These are phyloP conservation scores for Pseudolaguvia tuberculata DNA, from an alignment of 2,113 vertebrate species.

Conservation along the genomic window DNA sequence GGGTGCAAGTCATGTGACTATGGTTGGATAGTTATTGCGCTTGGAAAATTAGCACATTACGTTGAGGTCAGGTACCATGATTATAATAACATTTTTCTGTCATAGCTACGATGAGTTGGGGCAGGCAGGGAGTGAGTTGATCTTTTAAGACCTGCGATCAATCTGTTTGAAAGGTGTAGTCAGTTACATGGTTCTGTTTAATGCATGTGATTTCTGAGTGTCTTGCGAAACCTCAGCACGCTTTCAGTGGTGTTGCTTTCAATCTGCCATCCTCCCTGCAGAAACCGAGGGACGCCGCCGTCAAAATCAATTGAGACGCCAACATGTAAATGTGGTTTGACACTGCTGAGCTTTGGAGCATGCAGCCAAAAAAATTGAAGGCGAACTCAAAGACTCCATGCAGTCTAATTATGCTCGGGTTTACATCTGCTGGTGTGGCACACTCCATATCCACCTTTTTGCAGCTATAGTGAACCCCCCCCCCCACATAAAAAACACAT, in stretches of 20 bases:
- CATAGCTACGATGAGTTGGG: neutral
- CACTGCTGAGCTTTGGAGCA: slow-evolving; percentile 28
- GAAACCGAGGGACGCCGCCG: slow-evolving; percentile 32
- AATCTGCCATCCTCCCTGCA: slow-evolving; percentile 30
- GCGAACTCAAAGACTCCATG: slow-evolving; percentile 34
- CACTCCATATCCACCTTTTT: slow-evolving; percentile 29
- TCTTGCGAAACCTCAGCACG: slow-evolving; percentile 32
- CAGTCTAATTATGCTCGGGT: slow-evolving; percentile 42
- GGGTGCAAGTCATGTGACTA: slow-evolving; percentile 3
- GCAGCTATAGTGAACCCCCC: slow-evolving; percentile 49
- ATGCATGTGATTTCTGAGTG: slow-evolving; percentile 2
- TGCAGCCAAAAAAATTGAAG: slow-evolving; percentile 41
- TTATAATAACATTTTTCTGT: slow-evolving; percentile 3
- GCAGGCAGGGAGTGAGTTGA: neutral
- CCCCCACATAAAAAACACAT: slow-evolving; percentile 12
- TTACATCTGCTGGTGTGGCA: slow-evolving; percentile 48
- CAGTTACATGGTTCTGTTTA: slow-evolving; percentile 2
- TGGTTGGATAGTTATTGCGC: neutral
- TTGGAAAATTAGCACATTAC: slow-evolving; percentile 15
- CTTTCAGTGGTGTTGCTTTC: slow-evolving; percentile 21
- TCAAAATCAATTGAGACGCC: slow-evolving; percentile 45
- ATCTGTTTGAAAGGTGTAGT: slow-evolving; percentile 11
- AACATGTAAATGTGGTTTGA: slow-evolving; percentile 30
- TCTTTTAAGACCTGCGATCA: slow-evolving; percentile 4
- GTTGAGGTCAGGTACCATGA: neutral